Evolutionary conservation across 2,113 vertebrate species (phyloP), one percentile per base, ranked within the genome.

Genomic region (Tragelaphus scriptus): DNA sequence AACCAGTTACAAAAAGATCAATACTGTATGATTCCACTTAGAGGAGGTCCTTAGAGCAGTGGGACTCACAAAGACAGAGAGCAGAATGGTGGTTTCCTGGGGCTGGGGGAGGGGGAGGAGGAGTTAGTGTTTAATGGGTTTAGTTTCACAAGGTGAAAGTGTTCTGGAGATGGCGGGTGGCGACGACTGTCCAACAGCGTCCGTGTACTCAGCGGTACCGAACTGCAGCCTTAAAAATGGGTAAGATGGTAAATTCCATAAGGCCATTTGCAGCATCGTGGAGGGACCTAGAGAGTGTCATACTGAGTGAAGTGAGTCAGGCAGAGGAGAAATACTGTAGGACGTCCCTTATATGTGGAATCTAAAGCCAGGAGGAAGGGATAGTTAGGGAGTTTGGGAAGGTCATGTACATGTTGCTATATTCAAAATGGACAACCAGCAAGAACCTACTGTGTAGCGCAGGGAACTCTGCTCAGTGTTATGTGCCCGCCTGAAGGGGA

Each of bases 251-350:
- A 56, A 5, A 58, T 28, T 59, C 68, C 82, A 7, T 44, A 13
- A 75, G 19, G 21, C 11, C 71, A 44, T 25, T 25, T 12, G 0
- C 36, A 75, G 71, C 11, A 44, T 1, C 11, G 6, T 25, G 36
- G 36, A 16, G 13, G 23, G 71, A 14, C 11, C 11, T 23, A 25
- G 71, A 25, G 11, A 75, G 21, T 7, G 36, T 40, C 11, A 25
- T 23, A 25, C 0, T 40, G 71, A 36, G n/a, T 11, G n/a, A 71
- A n/a, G n/a, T 0, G 11, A 6, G n/a, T 36, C 65, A 21, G 65
- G 65, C 65, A 36, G 65, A 65, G 63, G 63, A 68, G n/a, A 75
- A 25, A 12, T 44, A 40, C 6, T 40, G 36, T n/a, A 36, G 0
- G 36, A 12, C 36, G 13, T 25, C 36, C 71, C 71, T 25, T 44